Base-by-base conservation (phyloP, 1,140 invertebrate genomes). In the Sipha flava region DNA sequence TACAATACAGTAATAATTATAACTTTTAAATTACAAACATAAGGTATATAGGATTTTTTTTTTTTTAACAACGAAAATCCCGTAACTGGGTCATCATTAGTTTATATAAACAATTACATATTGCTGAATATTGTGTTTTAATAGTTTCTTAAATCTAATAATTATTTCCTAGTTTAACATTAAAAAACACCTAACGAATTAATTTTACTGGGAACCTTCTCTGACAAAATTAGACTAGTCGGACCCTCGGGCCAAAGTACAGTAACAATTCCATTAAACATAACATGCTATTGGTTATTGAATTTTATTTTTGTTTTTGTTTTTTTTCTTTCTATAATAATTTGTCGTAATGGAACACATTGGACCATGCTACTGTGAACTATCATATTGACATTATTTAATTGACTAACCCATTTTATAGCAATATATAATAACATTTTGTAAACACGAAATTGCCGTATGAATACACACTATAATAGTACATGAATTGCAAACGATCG, bases 281-380 rank as follows among this genome's bases (percentile, higher is more conserved):
- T 47, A 70, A 68, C 14, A 68, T 18, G 31, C 16, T 26, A 68
- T 31, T 34, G 12, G 23, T 49, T n/a, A 3, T 16, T 37, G 37
- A 59, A 59, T 31, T 59, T 59, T 31, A 59, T n/a, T 9, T 31
- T 59, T 59, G 23, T 59, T 59, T n/a, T n/a, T 7, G 57, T 29
- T 66, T 40, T 37, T 26, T 9, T 45, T 68, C 3, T 52, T 5
- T 52, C n/a, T 52, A 4, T 9, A 23, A 52, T 70, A 68, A 18
- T 45, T 47, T 45, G 23, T 16, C 66, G 40, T 47, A 29, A 47
- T 47, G 43, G 26, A 70, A 70, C 40, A 68, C 64, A 70, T 47
- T 75, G 45, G n/a, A 75, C 70, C 70, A 75, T 75, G 70, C 70
- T 75, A 75, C 70, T 75, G 70, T 75, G 70, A 75, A 75, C 70